Evolutionary conservation across 1,140 invertebrate genomes (phyloP).

Genomic region (Dolichoris vasculosae): DNA sequence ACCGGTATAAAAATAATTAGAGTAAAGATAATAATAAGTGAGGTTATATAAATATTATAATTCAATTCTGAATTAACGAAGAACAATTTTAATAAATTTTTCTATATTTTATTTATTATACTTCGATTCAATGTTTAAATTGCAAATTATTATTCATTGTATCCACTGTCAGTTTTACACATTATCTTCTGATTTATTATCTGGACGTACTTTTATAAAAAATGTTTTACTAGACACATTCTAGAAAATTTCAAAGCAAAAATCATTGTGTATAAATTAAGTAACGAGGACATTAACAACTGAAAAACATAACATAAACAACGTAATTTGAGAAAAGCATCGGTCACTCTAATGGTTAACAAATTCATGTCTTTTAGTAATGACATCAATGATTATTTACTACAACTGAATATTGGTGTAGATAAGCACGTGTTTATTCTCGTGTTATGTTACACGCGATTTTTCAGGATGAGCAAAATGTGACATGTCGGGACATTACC

Average conservation of each 20-base stretch:
- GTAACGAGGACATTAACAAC: neutral
- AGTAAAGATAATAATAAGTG: neutral
- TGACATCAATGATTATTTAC: neutral
- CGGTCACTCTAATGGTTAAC: neutral
- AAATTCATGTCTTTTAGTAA: neutral
- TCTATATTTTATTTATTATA: neutral
- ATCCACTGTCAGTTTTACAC: neutral
- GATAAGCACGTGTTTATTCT: neutral
- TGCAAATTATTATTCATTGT: neutral
- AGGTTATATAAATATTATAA: neutral
- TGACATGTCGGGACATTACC: neutral
- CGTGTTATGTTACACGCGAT: neutral
- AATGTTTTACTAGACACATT: neutral
- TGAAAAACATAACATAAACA: neutral
- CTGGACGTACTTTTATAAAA: neutral
- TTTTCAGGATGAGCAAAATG: neutral
- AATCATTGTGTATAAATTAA: neutral
- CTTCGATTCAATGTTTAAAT: neutral
- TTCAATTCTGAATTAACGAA: neutral
- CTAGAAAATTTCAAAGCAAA: neutral
- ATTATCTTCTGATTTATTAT: neutral
- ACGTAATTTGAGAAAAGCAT: neutral
- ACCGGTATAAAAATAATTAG: neutral
- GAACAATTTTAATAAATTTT: neutral
- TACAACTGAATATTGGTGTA: neutral